Percentiles rank a stretch among this genome's conserved stretches.
These are phyloP conservation scores for Fragum sueziense DNA, from an alignment of 2,888 invertebrate genomes.

Conservation along the genomic window DNA sequence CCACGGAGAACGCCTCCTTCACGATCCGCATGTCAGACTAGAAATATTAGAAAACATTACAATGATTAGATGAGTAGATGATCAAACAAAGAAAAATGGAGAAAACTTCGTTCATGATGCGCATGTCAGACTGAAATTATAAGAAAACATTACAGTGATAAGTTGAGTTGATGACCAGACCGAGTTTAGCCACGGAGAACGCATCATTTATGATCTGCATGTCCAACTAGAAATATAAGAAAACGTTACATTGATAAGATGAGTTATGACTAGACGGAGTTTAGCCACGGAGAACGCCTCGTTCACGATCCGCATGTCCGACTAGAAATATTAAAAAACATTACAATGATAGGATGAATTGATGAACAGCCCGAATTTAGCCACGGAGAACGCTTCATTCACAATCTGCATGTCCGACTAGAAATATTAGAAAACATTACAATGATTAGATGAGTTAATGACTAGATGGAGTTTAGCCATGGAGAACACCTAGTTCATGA, in stretches of 20 bases:
- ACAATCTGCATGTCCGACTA: conserved; percentile 65
- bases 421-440: neutral
- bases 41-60: neutral
- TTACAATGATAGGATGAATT: conserved; percentile 65
- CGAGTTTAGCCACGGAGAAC: conserved; percentile 68
- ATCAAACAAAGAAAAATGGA: conserved; percentile 70
- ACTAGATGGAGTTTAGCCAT: too few species aligned
- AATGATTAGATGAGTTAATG: conserved; percentile 49
- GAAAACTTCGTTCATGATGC: conserved; percentile 64
- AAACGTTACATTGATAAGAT: conserved; percentile 34
- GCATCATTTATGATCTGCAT: conserved; percentile 62
- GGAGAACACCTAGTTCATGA: too few species aligned
- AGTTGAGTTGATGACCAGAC: conserved; percentile 75
- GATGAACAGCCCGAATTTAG: conserved; percentile 71
- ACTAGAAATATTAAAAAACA: conserved; percentile 44
- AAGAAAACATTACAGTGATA: conserved; percentile 44
- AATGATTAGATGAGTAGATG: conserved; percentile 74
- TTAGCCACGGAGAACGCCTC: conserved; percentile 69
- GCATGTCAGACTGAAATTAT: conserved; percentile 57
- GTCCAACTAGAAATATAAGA: conserved; percentile 57
- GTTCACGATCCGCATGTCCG: conserved; percentile 60
- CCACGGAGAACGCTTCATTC: conserved; percentile 66
- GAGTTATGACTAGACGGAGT: conserved; percentile 74
- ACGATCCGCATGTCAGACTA: conserved; percentile 65
- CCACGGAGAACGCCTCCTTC: conserved; percentile 66